Percentiles rank a stretch among this genome's conserved stretches.
Evolutionary conservation across 2,797 vertebrate genomes (phyloP).

Genomic region (Epinephelus coioides): DNA sequence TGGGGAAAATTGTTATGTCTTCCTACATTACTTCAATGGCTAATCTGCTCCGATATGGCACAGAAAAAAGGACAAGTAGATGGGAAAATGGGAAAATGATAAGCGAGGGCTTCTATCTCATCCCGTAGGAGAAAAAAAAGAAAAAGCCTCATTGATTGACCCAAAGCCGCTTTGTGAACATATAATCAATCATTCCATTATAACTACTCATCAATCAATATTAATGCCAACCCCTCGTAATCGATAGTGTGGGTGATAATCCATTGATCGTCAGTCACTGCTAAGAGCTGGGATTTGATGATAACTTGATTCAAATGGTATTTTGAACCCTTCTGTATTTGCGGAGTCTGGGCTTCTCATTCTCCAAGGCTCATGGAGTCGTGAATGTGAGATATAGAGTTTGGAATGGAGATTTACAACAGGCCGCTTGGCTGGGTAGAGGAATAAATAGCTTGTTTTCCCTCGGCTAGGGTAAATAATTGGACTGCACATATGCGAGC

Average conservation of each 20-base stretch:
- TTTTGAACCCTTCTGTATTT: constrained; percentile 64
- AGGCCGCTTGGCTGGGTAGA: constrained; percentile 52
- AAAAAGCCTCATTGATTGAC: constrained; percentile 74
- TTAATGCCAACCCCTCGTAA: constrained; percentile 69
- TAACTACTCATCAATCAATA: constrained; percentile 81
- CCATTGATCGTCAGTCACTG: constrained; percentile 70
- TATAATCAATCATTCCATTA: constrained; percentile 80
- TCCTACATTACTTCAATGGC: constrained; percentile 46
- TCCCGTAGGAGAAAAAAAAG: constrained; percentile 67
- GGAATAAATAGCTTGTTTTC: constrained; percentile 75
- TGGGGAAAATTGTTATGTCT: constrained; percentile 28
- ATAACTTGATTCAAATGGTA: constrained; percentile 75
- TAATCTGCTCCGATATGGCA: constrained; percentile 50
- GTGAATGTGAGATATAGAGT: constrained; percentile 70
- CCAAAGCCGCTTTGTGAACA: constrained; percentile 69
- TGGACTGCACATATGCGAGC: constrained; percentile 65
- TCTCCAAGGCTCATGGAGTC: constrained; percentile 58
- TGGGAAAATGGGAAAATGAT: constrained; percentile 68
- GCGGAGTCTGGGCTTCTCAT: constrained; percentile 53
- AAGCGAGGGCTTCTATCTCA: constrained; percentile 68
- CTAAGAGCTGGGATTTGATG: constrained; percentile 68
- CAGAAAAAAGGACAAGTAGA: constrained; percentile 33
- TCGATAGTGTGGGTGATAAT: constrained; percentile 77
- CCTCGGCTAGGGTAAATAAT: constrained; percentile 79
- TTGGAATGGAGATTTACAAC: constrained; percentile 81